Evolutionary conservation across 2,888 invertebrate genomes (phyloP), one percentile per base, ranked within the genome.

Genomic region (Brachyptera risi): DNA sequence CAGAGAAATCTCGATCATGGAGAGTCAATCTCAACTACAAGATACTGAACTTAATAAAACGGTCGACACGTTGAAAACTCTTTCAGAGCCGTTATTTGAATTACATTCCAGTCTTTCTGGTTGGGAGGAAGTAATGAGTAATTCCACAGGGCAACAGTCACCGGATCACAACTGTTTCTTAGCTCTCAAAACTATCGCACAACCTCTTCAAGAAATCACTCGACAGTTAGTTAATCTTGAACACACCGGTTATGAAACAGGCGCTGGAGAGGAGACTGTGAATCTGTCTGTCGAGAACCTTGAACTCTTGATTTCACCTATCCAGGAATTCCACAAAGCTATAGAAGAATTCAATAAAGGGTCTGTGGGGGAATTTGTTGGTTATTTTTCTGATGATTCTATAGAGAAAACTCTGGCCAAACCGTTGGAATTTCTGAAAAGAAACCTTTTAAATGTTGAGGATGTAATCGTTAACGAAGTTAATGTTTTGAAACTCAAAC

Each of bases 271-370:
- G n/a, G 58, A 47, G 37, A 17, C 27, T 21, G 37, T 11, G 4
- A 9, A 31, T 44, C 7, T 58, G 51, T 26, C 61, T 49, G 63
- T 69, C 11, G 65, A 68, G 19, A 71, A 71, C 15, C 70, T 72
- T 49, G 66, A 70, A 56, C 63, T 63, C 4, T 69, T 69, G 2
- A 69, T 70, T 0, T 68, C 67, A 35, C 70, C 70, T 1, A 63
- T 71, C 1, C 68, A 73, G 26, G 69, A 71, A 59, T 67, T 69
- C 1, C 68, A 72, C 58, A 71, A 71, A 62, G 68, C 68, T 4
- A 68, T 72, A 17, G 69, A 69, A 17, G 56, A 58, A 15, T 62
- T 61, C 3, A 54, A 63, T 15, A 47, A 51, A n/a, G 59, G 58
- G 47, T 49, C 54, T 11, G 37, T 17, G 7, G 23, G 50, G 9